phyloP scores from a whole-genome alignment of 2,888 invertebrate species.

The Papilio protenor region DNA sequence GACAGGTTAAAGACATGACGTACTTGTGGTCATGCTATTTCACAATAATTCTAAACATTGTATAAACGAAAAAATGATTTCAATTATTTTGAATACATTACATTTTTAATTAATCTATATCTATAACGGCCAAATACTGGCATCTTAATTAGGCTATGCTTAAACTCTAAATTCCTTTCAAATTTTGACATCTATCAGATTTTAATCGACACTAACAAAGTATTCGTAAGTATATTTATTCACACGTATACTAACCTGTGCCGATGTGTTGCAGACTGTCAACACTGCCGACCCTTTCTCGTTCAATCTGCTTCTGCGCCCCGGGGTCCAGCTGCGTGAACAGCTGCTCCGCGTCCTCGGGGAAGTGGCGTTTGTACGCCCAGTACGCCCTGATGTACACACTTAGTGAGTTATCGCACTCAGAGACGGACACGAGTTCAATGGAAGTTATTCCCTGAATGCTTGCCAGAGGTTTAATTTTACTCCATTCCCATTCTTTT shows the following conservation, averaged over 20 bases:
- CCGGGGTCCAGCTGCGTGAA: conserved; percentile 92
- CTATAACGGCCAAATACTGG: too few relatives aligned
- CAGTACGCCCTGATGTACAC: conserved; percentile 88
- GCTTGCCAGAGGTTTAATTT: too few relatives aligned
- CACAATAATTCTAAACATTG: neutral
- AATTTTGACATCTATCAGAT: too few relatives aligned
- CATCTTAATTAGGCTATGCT: too few relatives aligned
- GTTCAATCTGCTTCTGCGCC: conserved; percentile 84
- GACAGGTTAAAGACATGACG: neutral
- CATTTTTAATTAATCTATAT: too few relatives aligned
- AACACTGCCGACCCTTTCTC: conserved; percentile 76
- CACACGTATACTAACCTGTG: conserved; percentile 59
- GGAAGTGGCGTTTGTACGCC: conserved; percentile 95
- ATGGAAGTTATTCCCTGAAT: too few relatives aligned
- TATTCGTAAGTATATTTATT: neutral
- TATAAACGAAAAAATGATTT: too few relatives aligned
- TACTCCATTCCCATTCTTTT: too few relatives aligned
- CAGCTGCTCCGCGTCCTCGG: conserved; percentile 93
- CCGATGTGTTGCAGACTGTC: conserved; percentile 74
- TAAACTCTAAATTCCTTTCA: too few relatives aligned
- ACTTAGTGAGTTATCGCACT: conserved; percentile 48
- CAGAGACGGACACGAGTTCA: too few relatives aligned
- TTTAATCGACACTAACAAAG: neutral
- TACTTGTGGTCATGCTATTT: neutral
- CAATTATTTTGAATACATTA: too few relatives aligned